A percentile compares a stretch with the other conserved stretches of the same genome.
Conservation (phyloP, 2,888 invertebrate species). For the Clusia tigrina region DNA sequence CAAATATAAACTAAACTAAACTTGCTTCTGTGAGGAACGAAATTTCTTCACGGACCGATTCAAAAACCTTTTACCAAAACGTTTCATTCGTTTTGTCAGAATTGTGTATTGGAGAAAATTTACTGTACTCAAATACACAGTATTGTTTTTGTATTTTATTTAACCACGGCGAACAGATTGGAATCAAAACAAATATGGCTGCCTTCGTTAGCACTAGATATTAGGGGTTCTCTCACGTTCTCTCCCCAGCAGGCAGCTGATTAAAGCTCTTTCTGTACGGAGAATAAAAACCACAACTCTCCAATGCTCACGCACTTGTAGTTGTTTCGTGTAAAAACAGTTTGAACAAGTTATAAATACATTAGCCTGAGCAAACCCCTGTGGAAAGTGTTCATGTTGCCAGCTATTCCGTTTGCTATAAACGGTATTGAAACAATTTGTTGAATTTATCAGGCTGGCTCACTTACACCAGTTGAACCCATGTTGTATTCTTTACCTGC, state of each 20-base stretch:
- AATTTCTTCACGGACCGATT: background rate
- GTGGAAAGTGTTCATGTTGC: too few relatives aligned
- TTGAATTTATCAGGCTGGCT: background rate
- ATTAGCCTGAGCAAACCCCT: too few relatives aligned
- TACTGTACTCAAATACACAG: too few relatives aligned
- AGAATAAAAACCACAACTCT: too few relatives aligned
- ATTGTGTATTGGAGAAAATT: too few relatives aligned
- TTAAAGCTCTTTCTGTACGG: too few relatives aligned
- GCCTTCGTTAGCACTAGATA: too few relatives aligned
- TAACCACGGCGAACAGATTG: background rate
- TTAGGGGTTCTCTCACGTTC: too few relatives aligned
- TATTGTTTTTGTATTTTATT: background rate
- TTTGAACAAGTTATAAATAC: too few relatives aligned
- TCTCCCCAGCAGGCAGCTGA: too few relatives aligned
- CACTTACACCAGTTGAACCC: background rate
- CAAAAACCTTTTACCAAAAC: background rate
- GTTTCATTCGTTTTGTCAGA: too few relatives aligned
- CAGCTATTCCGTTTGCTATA: too few relatives aligned
- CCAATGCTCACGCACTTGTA: background rate
- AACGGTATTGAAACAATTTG: background rate
- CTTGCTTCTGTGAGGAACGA: background rate
- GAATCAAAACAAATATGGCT: constrained; percentile 2
- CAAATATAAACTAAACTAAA: constrained; percentile 6
- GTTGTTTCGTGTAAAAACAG: background rate
- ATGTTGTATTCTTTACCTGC: background rate